Evolutionary conservation across 2,888 invertebrate genomes (phyloP).

Genomic region (Melinaea marsaeus): DNA sequence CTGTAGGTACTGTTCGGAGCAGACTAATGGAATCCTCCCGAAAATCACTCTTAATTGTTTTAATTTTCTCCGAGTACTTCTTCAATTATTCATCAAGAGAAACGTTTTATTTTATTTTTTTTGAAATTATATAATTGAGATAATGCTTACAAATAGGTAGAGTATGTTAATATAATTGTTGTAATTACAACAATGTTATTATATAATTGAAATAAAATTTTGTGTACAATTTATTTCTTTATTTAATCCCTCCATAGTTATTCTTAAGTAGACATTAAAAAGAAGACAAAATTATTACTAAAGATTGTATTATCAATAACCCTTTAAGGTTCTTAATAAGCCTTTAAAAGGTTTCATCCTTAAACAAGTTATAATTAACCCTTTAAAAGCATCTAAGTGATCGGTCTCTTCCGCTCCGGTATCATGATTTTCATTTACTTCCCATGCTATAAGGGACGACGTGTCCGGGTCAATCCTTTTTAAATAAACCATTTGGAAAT

Average conservation of each 20-base stretch:
- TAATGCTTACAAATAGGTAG: no score
- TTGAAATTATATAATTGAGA: no score
- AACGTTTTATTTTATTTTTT: not conserved
- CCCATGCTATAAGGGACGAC: conserved; percentile 23
- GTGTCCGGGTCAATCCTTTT: conserved; percentile 17
- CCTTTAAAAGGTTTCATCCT: conserved; percentile 30
- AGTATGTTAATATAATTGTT: no score
- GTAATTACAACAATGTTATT: no score
- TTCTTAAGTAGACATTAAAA: no score
- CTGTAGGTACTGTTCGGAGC: conserved; percentile 48
- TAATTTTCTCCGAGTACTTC: conserved; percentile 45
- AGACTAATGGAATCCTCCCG: conserved; percentile 59
- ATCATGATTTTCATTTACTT: conserved; percentile 31
- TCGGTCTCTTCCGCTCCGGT: conserved; percentile 28
- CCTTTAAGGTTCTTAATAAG: conserved; percentile 26
- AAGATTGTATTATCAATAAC: conserved; percentile 20
- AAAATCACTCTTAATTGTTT: conserved; percentile 60
- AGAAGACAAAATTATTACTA: conserved; percentile 3
- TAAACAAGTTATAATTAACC: conserved; percentile 34
- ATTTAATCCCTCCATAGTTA: no score
- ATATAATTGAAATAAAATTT: no score
- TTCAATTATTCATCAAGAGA: not conserved
- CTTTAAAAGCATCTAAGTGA: conserved; percentile 33
- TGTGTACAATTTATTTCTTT: no score
- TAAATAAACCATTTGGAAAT: not conserved